Conservation (phyloP, 2,797 vertebrate genomes). For the Ptychadena robeensis region DNA sequence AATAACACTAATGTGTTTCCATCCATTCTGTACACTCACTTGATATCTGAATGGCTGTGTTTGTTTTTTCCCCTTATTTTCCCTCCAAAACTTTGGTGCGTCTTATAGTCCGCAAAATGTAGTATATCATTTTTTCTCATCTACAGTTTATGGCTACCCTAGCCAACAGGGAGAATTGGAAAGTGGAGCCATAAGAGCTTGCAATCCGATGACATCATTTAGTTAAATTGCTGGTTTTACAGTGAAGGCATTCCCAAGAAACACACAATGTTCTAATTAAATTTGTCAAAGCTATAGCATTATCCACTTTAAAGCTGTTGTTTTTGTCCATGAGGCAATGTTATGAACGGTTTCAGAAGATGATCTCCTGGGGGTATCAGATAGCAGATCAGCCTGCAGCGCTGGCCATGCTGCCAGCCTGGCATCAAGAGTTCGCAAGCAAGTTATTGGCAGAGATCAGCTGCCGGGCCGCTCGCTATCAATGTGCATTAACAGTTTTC, state of each 20-base stretch:
- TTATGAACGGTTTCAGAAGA: slow-evolving; percentile 41
- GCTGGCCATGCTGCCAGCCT: slow-evolving; percentile 37
- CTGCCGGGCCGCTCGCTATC: slow-evolving; percentile 49
- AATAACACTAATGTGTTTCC: too few relatives aligned
- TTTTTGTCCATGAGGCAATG: slow-evolving; percentile 37
- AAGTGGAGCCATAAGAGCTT: background rate
- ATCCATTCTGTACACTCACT: too few relatives aligned
- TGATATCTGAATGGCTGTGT: too few relatives aligned
- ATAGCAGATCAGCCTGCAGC: slow-evolving; percentile 55
- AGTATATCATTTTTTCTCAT: too few relatives aligned
- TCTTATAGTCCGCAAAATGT: too few relatives aligned
- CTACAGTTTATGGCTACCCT: too few relatives aligned
- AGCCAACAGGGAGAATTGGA: background rate
- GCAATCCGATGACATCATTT: background rate
- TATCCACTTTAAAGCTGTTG: slow-evolving; percentile 25
- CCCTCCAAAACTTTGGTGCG: too few relatives aligned
- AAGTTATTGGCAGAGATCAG: slow-evolving; percentile 54
- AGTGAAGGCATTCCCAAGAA: slow-evolving; percentile 37
- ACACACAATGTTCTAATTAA: slow-evolving; percentile 38
- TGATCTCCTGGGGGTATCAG: slow-evolving; percentile 38
- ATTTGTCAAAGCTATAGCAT: slow-evolving; percentile 41
- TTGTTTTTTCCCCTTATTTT: too few relatives aligned
- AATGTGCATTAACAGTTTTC: slow-evolving; percentile 55
- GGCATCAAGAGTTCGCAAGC: slow-evolving; percentile 38
- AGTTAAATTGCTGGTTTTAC: slow-evolving; percentile 1